Evolutionary conservation across 2,888 invertebrate genomes (phyloP).

Genomic region (Epistrophe grossulariae): DNA sequence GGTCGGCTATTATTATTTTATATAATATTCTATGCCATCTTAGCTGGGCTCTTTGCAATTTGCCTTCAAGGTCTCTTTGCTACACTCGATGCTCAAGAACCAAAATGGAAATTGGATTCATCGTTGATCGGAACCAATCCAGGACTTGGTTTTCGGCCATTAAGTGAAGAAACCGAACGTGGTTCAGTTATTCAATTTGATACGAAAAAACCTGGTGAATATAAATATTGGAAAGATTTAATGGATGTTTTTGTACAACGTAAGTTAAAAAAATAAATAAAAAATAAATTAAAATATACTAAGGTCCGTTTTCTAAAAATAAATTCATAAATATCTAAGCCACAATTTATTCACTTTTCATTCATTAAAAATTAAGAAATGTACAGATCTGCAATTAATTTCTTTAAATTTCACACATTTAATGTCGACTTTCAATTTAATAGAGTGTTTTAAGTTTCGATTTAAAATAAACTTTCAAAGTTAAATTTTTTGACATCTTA

Average conservation of each 20-base stretch:
- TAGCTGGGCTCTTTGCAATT: constrained; percentile 93
- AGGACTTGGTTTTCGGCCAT: constrained; percentile 88
- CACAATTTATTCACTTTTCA: neutral
- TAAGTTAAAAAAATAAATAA: constrained; percentile 81
- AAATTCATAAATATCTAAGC: neutral
- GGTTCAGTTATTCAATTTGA: constrained; percentile 87
- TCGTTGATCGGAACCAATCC: constrained; percentile 90
- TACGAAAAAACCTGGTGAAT: constrained; percentile 84
- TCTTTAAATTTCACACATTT: neutral
- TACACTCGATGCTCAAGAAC: constrained; percentile 88
- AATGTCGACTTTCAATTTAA: no score
- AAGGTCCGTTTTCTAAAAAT: neutral
- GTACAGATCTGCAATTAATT: no score
- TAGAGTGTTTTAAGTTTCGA: no score
- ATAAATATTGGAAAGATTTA: constrained; percentile 85
- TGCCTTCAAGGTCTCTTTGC: constrained; percentile 93
- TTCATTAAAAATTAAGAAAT: no score
- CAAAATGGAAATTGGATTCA: constrained; percentile 89
- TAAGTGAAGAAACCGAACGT: constrained; percentile 85
- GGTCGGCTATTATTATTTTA: constrained; percentile 94
- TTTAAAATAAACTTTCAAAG: no score
- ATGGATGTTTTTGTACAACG: constrained; percentile 86
- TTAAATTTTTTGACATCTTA: no score
- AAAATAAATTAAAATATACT: neutral
- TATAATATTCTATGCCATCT: constrained; percentile 92